These are phyloP conservation scores for Drosophila ambigua DNA, from an alignment of 1,140 invertebrate genomes.

Conservation along the genomic window DNA sequence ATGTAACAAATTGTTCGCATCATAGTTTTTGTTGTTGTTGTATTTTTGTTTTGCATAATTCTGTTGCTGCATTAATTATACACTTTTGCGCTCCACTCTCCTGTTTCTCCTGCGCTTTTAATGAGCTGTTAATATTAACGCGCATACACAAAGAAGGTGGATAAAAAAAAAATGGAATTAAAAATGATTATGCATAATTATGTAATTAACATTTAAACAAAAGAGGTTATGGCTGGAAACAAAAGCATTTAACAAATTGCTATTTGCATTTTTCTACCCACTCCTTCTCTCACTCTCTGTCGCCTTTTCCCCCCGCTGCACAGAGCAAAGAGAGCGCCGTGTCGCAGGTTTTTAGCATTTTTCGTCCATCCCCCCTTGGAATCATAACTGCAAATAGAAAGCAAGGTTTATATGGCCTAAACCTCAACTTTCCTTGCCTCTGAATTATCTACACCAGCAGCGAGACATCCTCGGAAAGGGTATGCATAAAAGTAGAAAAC, in stretches of 20 bases:
- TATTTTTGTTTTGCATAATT: constrained; percentile 59
- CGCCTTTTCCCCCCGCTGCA: neutral
- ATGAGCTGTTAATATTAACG: constrained; percentile 79
- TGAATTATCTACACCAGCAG: neutral
- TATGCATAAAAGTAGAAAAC: neutral
- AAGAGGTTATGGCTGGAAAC: constrained; percentile 71
- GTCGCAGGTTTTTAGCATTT: too few relatives aligned
- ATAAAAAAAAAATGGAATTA: constrained; percentile 38
- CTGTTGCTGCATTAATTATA: constrained; percentile 67
- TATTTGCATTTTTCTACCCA: constrained; percentile 58
- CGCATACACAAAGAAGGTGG: constrained; percentile 17
- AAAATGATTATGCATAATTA: constrained; percentile 82
- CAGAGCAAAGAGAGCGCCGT: constrained; percentile 4
- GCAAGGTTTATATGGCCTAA: too few relatives aligned
- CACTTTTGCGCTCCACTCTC: constrained; percentile 41
- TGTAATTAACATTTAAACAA: constrained; percentile 83
- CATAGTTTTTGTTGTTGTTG: constrained; percentile 8
- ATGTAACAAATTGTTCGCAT: constrained; percentile 53
- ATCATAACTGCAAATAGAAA: too few relatives aligned
- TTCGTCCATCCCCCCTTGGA: too few relatives aligned
- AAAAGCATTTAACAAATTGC: constrained; percentile 73
- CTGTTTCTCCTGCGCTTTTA: constrained; percentile 59
- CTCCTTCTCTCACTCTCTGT: neutral
- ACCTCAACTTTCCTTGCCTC: too few relatives aligned
- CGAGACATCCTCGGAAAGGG: neutral